Evolutionary conservation across 2,888 invertebrate species (phyloP), one percentile per base, ranked within the genome.

Genomic region (Athalia cordata): DNA sequence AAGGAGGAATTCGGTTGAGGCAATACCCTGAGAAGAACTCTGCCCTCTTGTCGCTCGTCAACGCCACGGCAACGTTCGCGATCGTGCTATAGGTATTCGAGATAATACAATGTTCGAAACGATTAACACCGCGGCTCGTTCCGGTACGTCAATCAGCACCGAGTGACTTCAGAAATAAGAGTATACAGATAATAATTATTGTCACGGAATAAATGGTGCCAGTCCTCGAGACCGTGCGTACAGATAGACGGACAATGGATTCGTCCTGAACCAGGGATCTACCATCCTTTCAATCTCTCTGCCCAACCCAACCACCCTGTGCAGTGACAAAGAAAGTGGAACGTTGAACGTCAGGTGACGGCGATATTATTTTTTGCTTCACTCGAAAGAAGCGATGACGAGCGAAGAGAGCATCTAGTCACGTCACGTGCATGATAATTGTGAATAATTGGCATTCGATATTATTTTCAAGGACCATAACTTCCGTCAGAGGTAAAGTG

Each of bases 171-270:
- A 81, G 79, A 75, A 62, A 75, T 49, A 52, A 62, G 50, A 75
- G 49, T 75, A 62, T n/a, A 64, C 79, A 80, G 77, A 82, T 78
- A 78, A 65, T 80, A 78, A 80, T 80, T 80, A 79, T 81, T 81
- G 81, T 77, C 74, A 66, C 72, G 77, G 81, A 79, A 67, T 81
- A 81, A 82, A 84, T 82, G 82, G 79, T 80, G 81, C 80, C 79
- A 68, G 79, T 68, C 15, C 13, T 7, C 45, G n/a, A 45, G 59
- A 43, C 72, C 29, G 9, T 13, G 72, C 45, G 47, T 59, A 9
- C 57, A 15, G 47, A 45, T 45, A n/a, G 13, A 13, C 29, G n/a
- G 68, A 68, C 68, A 68, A 68, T 68, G 68, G 68, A 29, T 5
- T 55, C 72, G 43, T 72, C 59, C 57, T 15, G 47, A 50, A n/a